Conservation (phyloP, 2,797 vertebrate species). For the Thalassophryne amazonica region DNA sequence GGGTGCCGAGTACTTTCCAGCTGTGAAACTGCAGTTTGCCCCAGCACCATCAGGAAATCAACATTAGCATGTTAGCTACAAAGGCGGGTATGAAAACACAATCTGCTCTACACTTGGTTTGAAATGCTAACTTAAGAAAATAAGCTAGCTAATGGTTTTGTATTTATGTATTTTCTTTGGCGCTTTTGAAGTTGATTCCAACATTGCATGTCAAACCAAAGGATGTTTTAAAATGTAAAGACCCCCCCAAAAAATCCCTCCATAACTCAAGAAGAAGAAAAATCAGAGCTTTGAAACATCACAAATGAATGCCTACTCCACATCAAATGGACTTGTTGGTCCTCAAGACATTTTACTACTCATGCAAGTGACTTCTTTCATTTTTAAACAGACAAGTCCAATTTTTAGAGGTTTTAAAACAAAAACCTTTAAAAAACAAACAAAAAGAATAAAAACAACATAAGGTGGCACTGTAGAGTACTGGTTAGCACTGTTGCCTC, state of each 20-base stretch:
- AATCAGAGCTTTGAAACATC: no score
- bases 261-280: no score
- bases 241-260: conserved; percentile 19
- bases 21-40: conserved; percentile 42
- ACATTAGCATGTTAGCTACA: conserved; percentile 51
- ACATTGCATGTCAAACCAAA: conserved; percentile 49
- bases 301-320: no score
- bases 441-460: conserved; percentile 9
- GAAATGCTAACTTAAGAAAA: conserved; percentile 81
- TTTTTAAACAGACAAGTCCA: no score
- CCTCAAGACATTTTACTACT: no score
- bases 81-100: conserved; percentile 64
- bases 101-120: conserved; percentile 64
- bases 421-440: no score
- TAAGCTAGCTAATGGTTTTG: conserved; percentile 76
- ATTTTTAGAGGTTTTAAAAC: no score
- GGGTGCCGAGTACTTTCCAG: conserved; percentile 55
- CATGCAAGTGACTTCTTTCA: no score
- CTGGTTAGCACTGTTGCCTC: no score
- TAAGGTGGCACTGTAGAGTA: no score
- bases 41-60: conserved; percentile 62
- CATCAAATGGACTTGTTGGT: no score
- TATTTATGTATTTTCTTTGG: conserved; percentile 80
- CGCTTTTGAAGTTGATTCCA: conserved; percentile 71
- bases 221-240: conserved; percentile 57